A percentile compares a stretch with the other conserved stretches of the same genome.
Conservation (phyloP, 2,113 vertebrate genomes). For the Okapia johnstoni region DNA sequence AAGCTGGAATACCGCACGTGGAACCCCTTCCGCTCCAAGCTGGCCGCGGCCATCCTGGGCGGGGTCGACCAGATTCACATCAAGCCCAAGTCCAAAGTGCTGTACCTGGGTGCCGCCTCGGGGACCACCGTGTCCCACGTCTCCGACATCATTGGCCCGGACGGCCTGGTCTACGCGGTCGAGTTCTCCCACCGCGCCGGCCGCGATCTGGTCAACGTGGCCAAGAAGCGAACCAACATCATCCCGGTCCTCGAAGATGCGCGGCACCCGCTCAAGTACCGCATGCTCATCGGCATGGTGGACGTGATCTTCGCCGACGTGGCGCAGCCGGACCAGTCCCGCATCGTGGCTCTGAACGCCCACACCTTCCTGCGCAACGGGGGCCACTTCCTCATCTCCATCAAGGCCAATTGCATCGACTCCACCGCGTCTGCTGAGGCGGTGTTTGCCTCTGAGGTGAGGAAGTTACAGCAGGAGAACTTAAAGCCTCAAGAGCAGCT, state of each 20-base stretch:
- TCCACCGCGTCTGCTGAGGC: slow-evolving; percentile 91
- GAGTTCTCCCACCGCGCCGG: slow-evolving; percentile 93
- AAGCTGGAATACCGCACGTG: slow-evolving; percentile 92
- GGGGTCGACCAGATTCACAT: slow-evolving; percentile 94
- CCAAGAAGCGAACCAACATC: slow-evolving; percentile 93
- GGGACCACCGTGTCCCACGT: slow-evolving; percentile 94
- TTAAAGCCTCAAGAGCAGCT: slow-evolving; percentile 95
- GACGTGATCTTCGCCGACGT: slow-evolving; percentile 95
- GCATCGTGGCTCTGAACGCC: slow-evolving; percentile 92
- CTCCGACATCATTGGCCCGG: slow-evolving; percentile 92
- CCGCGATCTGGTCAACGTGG: slow-evolving; percentile 91
- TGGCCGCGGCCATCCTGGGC: slow-evolving; percentile 92
- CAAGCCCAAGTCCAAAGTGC: slow-evolving; percentile 86
- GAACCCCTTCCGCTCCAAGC: slow-evolving; percentile 93
- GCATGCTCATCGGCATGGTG: slow-evolving; percentile 95
- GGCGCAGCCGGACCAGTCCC: slow-evolving; percentile 93
- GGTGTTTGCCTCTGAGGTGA: slow-evolving; percentile 90
- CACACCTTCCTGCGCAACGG: slow-evolving; percentile 94
- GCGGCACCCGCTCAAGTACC: slow-evolving; percentile 91
- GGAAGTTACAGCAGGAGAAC: slow-evolving; percentile 90
- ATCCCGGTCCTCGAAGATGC: slow-evolving; percentile 94
- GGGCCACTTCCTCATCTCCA: slow-evolving; percentile 94
- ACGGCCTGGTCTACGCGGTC: slow-evolving; percentile 91
- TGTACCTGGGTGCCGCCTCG: slow-evolving; percentile 92
- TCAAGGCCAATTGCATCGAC: slow-evolving; percentile 95